phyloP scores from a whole-genome alignment of 1,140 invertebrate species.

The Zeugodacus cucurbitae region DNA sequence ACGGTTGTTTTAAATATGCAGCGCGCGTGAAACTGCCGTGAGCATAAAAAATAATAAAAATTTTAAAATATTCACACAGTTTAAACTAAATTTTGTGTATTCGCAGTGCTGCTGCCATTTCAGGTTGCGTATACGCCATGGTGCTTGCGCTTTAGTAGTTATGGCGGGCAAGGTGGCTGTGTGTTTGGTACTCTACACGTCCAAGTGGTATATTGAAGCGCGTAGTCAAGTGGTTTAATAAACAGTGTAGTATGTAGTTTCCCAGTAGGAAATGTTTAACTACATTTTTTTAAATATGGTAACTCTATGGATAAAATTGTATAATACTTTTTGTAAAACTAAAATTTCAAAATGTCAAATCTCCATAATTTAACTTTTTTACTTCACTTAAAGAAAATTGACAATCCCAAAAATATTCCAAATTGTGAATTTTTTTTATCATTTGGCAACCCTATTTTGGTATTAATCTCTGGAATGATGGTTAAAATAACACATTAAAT shows the following conservation, averaged over 20 bases:
- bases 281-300: background rate
- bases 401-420: no score
- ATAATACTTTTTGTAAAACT: no score
- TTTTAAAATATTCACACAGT: conserved; percentile 16
- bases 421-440: no score
- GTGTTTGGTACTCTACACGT: background rate
- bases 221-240: background rate
- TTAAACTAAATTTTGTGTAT: background rate
- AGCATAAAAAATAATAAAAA: conserved; percentile 18
- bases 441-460: no score
- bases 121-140: background rate
- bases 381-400: no score
- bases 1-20: background rate
- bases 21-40: background rate
- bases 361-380: no score
- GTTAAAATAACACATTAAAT: no score
- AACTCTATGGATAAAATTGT: background rate
- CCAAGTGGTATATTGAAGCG: background rate
- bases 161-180: background rate
- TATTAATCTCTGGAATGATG: no score
- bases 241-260: background rate
- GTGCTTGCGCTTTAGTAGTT: background rate
- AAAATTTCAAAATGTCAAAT: no score
- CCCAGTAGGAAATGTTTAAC: background rate
- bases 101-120: background rate